phyloP scores from a whole-genome alignment of 2,888 invertebrate genomes.

The Athalia cordata region DNA sequence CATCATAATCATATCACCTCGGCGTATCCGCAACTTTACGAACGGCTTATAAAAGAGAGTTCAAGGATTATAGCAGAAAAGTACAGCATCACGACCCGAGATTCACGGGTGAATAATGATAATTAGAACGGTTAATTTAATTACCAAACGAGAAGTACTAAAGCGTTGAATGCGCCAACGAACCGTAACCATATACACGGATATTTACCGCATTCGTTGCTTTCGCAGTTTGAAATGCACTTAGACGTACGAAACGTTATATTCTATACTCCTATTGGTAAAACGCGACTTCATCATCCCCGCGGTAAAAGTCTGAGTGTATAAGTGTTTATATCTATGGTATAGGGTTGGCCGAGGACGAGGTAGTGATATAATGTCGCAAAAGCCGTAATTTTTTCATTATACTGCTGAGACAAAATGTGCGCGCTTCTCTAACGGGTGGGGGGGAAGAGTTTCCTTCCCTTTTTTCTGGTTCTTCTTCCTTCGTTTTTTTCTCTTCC shows the following conservation, averaged over 20 bases:
- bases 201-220: not conserved
- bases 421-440: conserved; percentile 11
- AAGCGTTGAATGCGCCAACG: conserved; percentile 9
- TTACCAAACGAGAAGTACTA: conserved; percentile 43
- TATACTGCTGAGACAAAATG: conserved; percentile 62
- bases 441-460: conserved; percentile 27
- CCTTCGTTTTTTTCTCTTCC: not conserved
- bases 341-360: not conserved
- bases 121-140: conserved; percentile 51
- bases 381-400: conserved; percentile 66
- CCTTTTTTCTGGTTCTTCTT: not conserved
- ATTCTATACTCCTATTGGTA: not conserved
- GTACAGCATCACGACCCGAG: not conserved
- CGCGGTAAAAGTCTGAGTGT: conserved; percentile 8
- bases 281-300: not conserved
- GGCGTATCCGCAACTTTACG: too few species aligned
- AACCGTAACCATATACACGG: conserved; percentile 5
- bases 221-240: conserved; percentile 10
- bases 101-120: conserved; percentile 26
- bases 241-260: not conserved
- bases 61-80: not conserved
- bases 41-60: too few species aligned
- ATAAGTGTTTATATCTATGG: not conserved
- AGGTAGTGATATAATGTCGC: conserved; percentile 57
- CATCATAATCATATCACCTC: too few species aligned